Evolutionary conservation across 2,113 vertebrate genomes (phyloP).

Genomic region (Junco hyemalis): DNA sequence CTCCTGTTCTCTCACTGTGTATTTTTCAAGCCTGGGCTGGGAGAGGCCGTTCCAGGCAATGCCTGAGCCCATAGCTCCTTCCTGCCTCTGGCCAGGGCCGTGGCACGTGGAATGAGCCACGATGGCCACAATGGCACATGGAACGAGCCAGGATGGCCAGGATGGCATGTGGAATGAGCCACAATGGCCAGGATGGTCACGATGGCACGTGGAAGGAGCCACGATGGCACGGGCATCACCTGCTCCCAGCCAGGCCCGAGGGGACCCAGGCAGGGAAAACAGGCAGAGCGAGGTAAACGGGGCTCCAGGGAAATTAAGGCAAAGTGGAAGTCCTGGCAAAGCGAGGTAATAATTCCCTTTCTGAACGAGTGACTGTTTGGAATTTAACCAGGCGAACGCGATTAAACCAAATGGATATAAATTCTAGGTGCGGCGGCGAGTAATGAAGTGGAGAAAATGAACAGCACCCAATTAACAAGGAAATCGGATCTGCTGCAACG

Average conservation of each 20-base stretch:
- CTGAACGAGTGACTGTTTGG: constrained; percentile 53
- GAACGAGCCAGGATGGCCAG: no score
- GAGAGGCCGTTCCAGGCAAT: accelerated
- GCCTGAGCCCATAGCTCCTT: accelerated
- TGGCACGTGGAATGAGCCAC: not conserved
- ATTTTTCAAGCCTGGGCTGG: accelerated
- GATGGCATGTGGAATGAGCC: not conserved
- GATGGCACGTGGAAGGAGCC: no score
- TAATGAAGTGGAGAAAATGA: constrained; percentile 51
- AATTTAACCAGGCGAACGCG: not conserved
- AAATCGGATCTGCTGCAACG: constrained; percentile 5
- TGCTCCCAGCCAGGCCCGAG: not conserved
- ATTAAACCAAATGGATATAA: constrained; percentile 49
- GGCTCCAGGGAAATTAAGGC: constrained; percentile 50
- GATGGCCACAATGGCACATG: no score
- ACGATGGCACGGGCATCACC: not conserved
- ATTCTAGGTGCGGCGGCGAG: constrained; percentile 20
- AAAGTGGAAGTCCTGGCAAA: constrained; percentile 43
- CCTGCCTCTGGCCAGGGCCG: not conserved
- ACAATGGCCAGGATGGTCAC: no score
- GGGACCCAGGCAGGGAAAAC: not conserved
- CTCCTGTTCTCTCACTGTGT: accelerated
- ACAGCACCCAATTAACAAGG: constrained; percentile 65
- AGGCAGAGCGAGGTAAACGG: not conserved
- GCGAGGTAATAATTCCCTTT: constrained; percentile 39